A percentile compares a stretch with the other conserved stretches of the same genome.
phyloP scores from a whole-genome alignment of 2,888 invertebrate genomes.

The Pyrgus malvae region DNA sequence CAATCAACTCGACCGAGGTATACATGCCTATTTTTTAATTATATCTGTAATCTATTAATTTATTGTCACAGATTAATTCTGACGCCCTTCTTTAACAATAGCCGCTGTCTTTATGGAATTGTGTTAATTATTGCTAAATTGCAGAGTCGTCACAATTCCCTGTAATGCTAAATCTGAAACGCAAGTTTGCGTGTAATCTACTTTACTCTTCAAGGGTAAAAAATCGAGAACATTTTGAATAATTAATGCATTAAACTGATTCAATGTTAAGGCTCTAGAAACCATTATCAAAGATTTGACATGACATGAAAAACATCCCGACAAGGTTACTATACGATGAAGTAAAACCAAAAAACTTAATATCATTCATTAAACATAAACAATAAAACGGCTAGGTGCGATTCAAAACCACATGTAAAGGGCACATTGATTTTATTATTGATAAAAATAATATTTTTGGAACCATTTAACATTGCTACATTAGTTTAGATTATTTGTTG shows the following conservation, averaged over 20 bases:
- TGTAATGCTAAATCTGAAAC: constrained; percentile 28
- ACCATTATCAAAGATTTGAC: background rate
- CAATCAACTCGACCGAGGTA: no score
- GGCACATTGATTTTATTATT: no score
- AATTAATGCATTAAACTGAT: background rate
- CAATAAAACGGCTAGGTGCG: no score
- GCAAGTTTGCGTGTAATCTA: constrained; percentile 35
- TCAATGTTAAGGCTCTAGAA: background rate
- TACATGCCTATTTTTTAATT: no score
- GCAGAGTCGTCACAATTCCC: constrained; percentile 7
- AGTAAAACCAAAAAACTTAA: no score
- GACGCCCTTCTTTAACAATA: constrained; percentile 2
- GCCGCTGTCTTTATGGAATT: constrained; percentile 3
- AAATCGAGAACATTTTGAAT: constrained; percentile 17
- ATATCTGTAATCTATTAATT: background rate
- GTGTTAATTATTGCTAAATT: constrained; percentile 14
- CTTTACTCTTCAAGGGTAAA: constrained; percentile 31
- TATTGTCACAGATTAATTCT: background rate
- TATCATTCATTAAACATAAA: no score
- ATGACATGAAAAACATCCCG: no score
- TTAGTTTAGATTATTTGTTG: no score
- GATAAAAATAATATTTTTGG: no score
- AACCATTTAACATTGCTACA: no score
- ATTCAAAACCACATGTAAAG: no score
- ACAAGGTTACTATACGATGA: no score